These are phyloP conservation scores for Simalia tracyae DNA, from an alignment of 2,797 vertebrate genomes.

Conservation along the genomic window DNA sequence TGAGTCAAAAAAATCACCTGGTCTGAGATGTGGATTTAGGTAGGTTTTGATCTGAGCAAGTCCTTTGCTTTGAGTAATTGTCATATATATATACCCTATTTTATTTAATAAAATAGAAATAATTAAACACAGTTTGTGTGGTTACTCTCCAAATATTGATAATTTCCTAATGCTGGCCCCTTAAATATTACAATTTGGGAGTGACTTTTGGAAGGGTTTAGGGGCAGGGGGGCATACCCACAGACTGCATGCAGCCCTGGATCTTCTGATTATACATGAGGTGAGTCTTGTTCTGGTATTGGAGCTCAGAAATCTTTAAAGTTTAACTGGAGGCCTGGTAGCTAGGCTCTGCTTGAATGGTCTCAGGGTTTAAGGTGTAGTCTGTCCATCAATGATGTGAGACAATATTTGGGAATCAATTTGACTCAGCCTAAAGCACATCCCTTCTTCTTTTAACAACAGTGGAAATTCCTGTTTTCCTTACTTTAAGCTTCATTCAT, in stretches of 20 bases:
- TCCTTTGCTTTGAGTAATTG: not conserved
- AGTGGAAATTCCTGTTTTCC: not conserved
- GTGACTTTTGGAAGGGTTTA: not conserved
- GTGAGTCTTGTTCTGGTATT: not conserved
- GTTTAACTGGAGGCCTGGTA: not conserved
- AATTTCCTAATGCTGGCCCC: not conserved
- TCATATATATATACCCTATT: not conserved
- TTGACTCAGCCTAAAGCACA: not conserved
- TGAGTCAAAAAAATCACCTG: not conserved
- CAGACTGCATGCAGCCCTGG: not conserved
- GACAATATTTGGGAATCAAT: not conserved
- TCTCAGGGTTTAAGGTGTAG: not conserved
- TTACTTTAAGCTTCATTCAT: slow-evolving; percentile 39
- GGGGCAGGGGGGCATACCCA: not conserved
- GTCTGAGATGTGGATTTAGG: not conserved
- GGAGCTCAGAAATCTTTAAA: not conserved
- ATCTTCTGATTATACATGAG: not conserved
- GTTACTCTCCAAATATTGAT: not conserved
- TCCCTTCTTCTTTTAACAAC: not conserved
- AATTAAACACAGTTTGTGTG: not conserved
- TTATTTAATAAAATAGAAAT: not conserved
- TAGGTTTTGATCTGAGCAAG: not conserved
- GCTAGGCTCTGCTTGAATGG: not conserved
- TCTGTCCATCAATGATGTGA: not conserved
- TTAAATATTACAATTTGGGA: not conserved